Conservation (phyloP, 2,797 vertebrate species). For the Knipowitschia caucasica region DNA sequence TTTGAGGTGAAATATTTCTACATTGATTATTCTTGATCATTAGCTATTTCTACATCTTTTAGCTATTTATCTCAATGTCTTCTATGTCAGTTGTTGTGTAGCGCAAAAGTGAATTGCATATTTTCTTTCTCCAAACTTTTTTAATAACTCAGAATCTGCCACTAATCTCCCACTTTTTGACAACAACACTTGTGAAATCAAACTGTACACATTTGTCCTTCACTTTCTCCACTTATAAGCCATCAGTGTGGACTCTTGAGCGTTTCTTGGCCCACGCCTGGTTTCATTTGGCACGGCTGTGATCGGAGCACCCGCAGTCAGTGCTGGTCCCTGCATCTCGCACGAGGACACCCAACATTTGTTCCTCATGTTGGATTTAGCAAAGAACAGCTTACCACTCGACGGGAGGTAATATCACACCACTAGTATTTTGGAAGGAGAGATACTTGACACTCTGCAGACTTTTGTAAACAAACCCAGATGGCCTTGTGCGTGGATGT, state of each 20-base stretch:
- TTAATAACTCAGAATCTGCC: background rate
- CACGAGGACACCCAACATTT: constrained; percentile 54
- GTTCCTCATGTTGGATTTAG: constrained; percentile 66
- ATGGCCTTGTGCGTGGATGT: constrained; percentile 9
- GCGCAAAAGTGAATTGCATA: background rate
- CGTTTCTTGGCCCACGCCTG: constrained; percentile 34
- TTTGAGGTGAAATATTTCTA: too few relatives aligned
- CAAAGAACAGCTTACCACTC: constrained; percentile 66
- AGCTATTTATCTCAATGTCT: too few relatives aligned
- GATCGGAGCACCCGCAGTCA: constrained; percentile 35
- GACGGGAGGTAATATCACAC: constrained; percentile 58
- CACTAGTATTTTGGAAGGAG: constrained; percentile 52
- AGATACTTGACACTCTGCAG: constrained; percentile 41
- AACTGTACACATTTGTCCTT: constrained; percentile 1
- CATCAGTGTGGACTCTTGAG: constrained; percentile 15
- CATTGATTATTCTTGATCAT: too few relatives aligned
- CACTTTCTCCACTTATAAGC: constrained; percentile 29
- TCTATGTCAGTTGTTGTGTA: background rate
- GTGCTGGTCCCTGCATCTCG: constrained; percentile 41
- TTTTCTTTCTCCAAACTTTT: constrained; percentile 1
- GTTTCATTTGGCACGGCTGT: constrained; percentile 43
- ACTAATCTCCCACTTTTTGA: background rate
- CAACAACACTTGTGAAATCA: background rate
- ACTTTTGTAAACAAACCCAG: constrained; percentile 52
- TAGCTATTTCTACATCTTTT: too few relatives aligned